Percentiles rank a stretch among this genome's conserved stretches.
phyloP scores from a whole-genome alignment of 23 tunicate species.

The Clavelina lepadiformis region DNA sequence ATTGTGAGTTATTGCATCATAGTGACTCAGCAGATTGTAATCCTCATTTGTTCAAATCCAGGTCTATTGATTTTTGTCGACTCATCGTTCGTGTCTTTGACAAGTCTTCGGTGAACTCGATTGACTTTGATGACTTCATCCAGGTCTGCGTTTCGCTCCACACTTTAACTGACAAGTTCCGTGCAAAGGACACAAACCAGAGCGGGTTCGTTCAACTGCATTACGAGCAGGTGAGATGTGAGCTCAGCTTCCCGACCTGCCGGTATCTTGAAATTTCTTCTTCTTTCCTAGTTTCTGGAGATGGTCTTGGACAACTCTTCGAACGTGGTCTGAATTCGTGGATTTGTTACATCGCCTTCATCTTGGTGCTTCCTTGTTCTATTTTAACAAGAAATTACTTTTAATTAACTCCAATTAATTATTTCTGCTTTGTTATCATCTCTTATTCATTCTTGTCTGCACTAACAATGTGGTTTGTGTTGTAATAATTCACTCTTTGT shows the following conservation, averaged over 20 bases:
- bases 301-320: conserved; percentile 84
- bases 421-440: too few relatives aligned
- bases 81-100: conserved; percentile 71
- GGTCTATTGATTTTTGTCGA: conserved; percentile 73
- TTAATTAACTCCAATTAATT: too few relatives aligned
- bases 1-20: conserved; percentile 41
- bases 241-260: background rate
- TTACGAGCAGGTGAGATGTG: conserved; percentile 67
- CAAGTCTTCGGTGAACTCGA: conserved; percentile 53
- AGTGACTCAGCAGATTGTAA: background rate
- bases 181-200: conserved; percentile 68
- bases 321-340: conserved; percentile 63
- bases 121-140: conserved; percentile 92
- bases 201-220: conserved; percentile 54
- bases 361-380: too few relatives aligned
- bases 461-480: too few relatives aligned
- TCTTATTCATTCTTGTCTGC: too few relatives aligned
- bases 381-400: too few relatives aligned
- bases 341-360: too few relatives aligned
- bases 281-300: conserved; percentile 73
- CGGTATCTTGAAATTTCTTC: background rate
- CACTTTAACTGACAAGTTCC: conserved; percentile 71
- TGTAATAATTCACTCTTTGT: too few relatives aligned
- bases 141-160: conserved; percentile 89
- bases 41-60: background rate